Conservation (phyloP, 2,888 invertebrate genomes). For the Halictus ligatus region DNA sequence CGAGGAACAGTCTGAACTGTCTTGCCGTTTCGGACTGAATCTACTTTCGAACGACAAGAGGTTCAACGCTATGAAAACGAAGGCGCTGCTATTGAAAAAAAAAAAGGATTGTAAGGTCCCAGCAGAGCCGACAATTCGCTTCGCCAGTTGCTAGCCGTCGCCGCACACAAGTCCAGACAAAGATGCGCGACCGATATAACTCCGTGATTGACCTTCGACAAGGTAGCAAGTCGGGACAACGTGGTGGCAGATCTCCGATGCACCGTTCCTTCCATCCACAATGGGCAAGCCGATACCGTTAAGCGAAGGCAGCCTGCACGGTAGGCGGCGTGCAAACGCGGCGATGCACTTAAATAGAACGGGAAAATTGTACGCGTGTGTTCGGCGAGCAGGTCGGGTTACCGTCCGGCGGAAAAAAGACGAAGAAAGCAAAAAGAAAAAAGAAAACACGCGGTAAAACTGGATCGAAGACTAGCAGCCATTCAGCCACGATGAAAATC, state of each 20-base stretch:
- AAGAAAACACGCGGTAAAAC: conserved; percentile 32
- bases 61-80: too few species aligned
- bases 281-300: conserved; percentile 2
- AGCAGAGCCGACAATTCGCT: background rate
- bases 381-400: conserved; percentile 18
- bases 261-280: conserved; percentile 8
- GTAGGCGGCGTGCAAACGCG: conserved; percentile 24
- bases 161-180: background rate
- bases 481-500: conserved; percentile 39
- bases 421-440: background rate
- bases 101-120: background rate
- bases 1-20: too few species aligned
- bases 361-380: conserved; percentile 34
- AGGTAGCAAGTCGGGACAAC: background rate
- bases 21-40: too few species aligned
- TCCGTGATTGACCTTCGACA: background rate
- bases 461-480: conserved; percentile 36
- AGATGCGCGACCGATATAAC: background rate
- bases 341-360: conserved; percentile 45
- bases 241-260: background rate
- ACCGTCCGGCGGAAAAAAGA: background rate
- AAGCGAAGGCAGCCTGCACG: conserved; percentile 28
- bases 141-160: background rate
- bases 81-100: too few species aligned
- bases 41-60: too few species aligned